These are phyloP conservation scores for Hyposmocoma kahamanoa DNA, from an alignment of 1,140 invertebrate genomes.

Conservation along the genomic window DNA sequence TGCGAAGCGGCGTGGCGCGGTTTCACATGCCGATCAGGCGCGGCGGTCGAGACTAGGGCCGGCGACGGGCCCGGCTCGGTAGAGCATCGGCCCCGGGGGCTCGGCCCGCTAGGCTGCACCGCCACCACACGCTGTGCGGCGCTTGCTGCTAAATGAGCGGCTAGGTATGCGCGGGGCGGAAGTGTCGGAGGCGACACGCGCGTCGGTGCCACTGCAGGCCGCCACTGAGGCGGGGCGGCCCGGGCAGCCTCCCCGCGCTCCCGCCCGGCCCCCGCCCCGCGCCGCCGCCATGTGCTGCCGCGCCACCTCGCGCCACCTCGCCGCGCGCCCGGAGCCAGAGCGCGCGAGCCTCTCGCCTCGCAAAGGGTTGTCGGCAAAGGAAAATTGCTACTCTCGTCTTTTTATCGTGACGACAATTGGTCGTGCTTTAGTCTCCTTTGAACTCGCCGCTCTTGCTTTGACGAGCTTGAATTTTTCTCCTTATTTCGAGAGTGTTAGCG, in stretches of 20 bases:
- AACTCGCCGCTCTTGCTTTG: conserved; percentile 22
- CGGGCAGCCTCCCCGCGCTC: conserved; percentile 36
- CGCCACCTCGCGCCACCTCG: conserved; percentile 57
- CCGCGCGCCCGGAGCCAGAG: conserved; percentile 25
- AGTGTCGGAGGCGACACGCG: conserved; percentile 65
- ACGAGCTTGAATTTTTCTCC: conserved; percentile 1
- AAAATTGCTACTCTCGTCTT: conserved; percentile 46
- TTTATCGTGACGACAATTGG: conserved; percentile 40
- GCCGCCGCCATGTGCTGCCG: conserved; percentile 17
- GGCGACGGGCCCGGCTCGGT: conserved; percentile 15
- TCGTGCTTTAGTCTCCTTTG: conserved; percentile 27
- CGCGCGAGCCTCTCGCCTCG: conserved; percentile 37
- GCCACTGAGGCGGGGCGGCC: conserved; percentile 69
- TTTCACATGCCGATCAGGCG: conserved; percentile 40
- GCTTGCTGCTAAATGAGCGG: conserved; percentile 59
- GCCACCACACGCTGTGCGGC: conserved; percentile 49
- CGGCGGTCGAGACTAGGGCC: conserved; percentile 8
- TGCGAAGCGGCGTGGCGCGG: conserved; percentile 28
- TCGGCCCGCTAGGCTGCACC: conserved; percentile 37
- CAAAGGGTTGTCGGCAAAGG: conserved; percentile 61
- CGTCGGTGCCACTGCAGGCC: conserved; percentile 63
- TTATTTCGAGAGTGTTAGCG: background rate
- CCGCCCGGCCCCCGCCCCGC: conserved; percentile 20
- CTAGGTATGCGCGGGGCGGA: conserved; percentile 48
- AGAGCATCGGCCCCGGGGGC: conserved; percentile 43